Base-by-base conservation (phyloP, 2,797 vertebrate species). In the Fundulus diaphanus region DNA sequence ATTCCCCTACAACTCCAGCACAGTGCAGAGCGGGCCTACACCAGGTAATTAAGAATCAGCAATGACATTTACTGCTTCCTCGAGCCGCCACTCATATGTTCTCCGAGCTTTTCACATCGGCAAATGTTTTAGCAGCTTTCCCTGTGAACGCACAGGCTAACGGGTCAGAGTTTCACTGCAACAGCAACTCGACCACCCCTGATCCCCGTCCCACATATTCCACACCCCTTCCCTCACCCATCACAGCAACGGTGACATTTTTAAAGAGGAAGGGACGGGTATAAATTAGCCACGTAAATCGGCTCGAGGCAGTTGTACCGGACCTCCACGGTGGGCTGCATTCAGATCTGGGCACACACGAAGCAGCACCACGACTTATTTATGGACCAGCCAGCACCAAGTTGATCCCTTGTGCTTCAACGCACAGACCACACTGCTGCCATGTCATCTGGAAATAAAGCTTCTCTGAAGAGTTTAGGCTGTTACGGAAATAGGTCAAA, bases 61-160 rank as follows among this genome's bases (percentile, higher is more conserved):
- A 74, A 49, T 89, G 89, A 93, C 91, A 93, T 94, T 94, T 93
- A 95, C 82, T 76, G 81, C 87, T 92, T 93, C 91, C 93, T 92
- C 85, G 84, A 77, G 29, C 76, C 0, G 57, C 51, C 51, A 56
- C 79, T 87, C 81, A 82, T 76, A 79, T 49, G 52, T 81, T 85
- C 82, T 75, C 69, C 3, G 9, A 78, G 78, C 74, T 83, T 91
- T 88, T 87, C 84, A 85, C 84, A 87, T 92, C 83, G 85, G 86
- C 78, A 84, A 82, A 76, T 85, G 85, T 90, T 92, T 89, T 77
- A 90, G 90, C 81, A 86, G 88, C 89, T 89, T 87, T 72, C 87
- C 83, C 84, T 77, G 66, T 76, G 84, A 90, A 76, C 5, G 70
- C 74, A 75, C 61, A 72, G 73, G 75, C 78, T 52, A 69, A 86